These are phyloP conservation scores for Tamias sibiricus DNA, from an alignment of 2,113 vertebrate genomes.

Conservation along the genomic window DNA sequence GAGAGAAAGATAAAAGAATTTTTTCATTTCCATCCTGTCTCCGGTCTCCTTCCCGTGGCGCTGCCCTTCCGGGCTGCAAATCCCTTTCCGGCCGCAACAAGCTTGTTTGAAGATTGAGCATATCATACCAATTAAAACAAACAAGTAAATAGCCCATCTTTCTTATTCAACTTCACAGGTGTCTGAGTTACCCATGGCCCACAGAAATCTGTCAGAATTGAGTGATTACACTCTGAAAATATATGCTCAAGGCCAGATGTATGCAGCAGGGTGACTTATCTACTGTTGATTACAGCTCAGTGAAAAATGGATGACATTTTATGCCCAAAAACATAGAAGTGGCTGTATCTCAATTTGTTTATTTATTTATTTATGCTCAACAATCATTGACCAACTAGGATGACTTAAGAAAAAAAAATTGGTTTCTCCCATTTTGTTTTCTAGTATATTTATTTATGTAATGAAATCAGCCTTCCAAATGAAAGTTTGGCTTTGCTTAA, in stretches of 20 bases:
- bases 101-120: background rate
- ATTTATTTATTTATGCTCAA: background rate
- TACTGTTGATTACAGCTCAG: slow-evolving; percentile 34
- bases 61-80: too few species aligned
- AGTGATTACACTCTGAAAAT: slow-evolving; percentile 42
- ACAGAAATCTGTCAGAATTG: slow-evolving; percentile 39
- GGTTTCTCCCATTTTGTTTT: background rate
- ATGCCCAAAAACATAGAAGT: background rate
- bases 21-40: too few species aligned
- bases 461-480: background rate
- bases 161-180: background rate
- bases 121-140: background rate
- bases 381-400: background rate
- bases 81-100: too few species aligned
- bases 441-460: background rate
- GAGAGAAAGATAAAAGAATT: too few species aligned
- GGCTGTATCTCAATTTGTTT: background rate
- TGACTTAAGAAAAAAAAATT: slow-evolving; percentile 13
- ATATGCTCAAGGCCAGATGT: background rate
- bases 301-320: slow-evolving; percentile 55
- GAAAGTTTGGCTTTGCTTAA: background rate
- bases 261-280: background rate
- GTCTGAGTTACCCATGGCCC: background rate
- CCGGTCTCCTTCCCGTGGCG: too few species aligned
- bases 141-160: background rate